Evolutionary conservation across 2,888 invertebrate genomes (phyloP), one percentile per base, ranked within the genome.

Genomic region (Galerucella pusilla): DNA sequence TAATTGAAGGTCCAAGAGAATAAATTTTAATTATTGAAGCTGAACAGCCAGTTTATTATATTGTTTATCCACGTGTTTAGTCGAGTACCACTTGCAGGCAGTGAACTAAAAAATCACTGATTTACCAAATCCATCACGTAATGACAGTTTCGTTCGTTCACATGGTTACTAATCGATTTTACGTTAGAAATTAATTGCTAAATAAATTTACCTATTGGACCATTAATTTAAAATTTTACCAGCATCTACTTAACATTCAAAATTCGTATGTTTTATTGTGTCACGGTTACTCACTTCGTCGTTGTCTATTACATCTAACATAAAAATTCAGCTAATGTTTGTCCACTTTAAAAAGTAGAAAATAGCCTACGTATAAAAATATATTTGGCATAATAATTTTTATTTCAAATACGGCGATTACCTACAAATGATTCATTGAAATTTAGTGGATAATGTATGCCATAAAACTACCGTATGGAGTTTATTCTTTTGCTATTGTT

Each of bases 21-120:
- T 57, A 16, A 20, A 57, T n/a, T 20, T 2, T 20, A 57, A 57
- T 57, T 57, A 57, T 57, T 57, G 20, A 57, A 57, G 57, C 57
- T 57, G 16, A 57, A 57, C 54, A 57, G 16, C 20, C 12, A 49
- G 9, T 57, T 57, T 20, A 57, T 20, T 57, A 42, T 35, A 35
- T 10, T 57, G 57, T 57, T 57, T 57, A 57, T 57, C 57, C 57
- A 57, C 57, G 57, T 57, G 57, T 57, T 57, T 57, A 57, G 57
- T 57, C 20, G 57, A 20, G 57, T 57, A 20, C 20, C 20, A 57
- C 16, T 57, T 57, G 20, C 20, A 57, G 20, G 57, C 57, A 10
- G 57, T 57, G 57, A 57, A 20, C 57, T 57, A 57, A 57, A 57
- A 57, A 57, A 57, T 57, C 16, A 57, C 0, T 57, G 57, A 16